Evolutionary conservation across 2,888 invertebrate species (phyloP).

Genomic region (Graphium colonna): DNA sequence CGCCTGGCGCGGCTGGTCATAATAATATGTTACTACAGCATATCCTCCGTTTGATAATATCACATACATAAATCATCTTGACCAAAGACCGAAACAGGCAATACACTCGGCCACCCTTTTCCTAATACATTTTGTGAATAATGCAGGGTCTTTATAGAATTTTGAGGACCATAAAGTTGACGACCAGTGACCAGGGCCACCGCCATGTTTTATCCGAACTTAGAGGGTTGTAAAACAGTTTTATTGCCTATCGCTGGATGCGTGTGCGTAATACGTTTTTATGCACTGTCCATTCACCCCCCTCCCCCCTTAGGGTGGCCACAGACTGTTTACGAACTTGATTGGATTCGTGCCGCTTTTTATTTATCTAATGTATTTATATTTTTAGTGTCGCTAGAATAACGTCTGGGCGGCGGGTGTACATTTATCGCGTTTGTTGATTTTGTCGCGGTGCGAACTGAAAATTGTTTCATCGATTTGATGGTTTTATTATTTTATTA

Average conservation of each 20-base stretch:
- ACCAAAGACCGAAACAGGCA: background rate
- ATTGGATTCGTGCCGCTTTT: slow-evolving; percentile 73
- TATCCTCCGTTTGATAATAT: no score
- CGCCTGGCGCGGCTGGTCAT: no score
- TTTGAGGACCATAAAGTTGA: slow-evolving; percentile 71
- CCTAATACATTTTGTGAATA: slow-evolving; percentile 31
- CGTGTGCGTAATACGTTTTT: slow-evolving; percentile 46
- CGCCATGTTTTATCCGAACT: slow-evolving; percentile 57
- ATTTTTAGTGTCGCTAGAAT: slow-evolving; percentile 49
- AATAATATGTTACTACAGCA: no score
- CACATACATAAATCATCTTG: no score
- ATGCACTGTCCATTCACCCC: slow-evolving; percentile 38
- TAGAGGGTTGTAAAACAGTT: slow-evolving; percentile 65
- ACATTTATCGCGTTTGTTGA: slow-evolving; percentile 12
- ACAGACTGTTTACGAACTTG: slow-evolving; percentile 62
- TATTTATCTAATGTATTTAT: slow-evolving; percentile 62
- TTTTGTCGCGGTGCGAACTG: background rate
- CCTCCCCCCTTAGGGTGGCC: slow-evolving; percentile 26
- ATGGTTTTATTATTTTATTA: no score
- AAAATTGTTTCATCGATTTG: background rate
- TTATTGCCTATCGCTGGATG: slow-evolving; percentile 58
- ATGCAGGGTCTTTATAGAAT: slow-evolving; percentile 63
- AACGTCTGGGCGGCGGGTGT: slow-evolving; percentile 25
- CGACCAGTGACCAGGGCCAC: slow-evolving; percentile 50
- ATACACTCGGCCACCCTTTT: slow-evolving; percentile 10